phyloP scores from a whole-genome alignment of 2,113 vertebrate species.

The Chlamydotis undulata region DNA sequence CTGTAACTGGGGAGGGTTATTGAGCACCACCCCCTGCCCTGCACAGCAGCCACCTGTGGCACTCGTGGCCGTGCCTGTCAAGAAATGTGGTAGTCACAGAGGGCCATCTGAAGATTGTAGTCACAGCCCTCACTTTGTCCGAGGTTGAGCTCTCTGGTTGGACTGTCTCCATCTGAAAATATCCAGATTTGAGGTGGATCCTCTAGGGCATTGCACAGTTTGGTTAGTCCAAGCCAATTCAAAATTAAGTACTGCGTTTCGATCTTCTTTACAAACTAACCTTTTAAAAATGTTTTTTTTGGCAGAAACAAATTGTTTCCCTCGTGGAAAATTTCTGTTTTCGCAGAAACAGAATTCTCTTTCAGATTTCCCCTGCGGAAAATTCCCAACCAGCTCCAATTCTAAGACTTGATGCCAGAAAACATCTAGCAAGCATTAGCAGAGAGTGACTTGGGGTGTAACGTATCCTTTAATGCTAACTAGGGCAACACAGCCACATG shows the following conservation, averaged over 20 bases:
- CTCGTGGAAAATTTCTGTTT: background rate
- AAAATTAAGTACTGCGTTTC: background rate
- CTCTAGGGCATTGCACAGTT: background rate
- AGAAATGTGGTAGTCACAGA: background rate
- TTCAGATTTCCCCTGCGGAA: background rate
- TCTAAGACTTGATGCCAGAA: background rate
- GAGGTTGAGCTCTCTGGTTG: background rate
- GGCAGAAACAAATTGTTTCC: background rate
- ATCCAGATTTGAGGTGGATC: background rate
- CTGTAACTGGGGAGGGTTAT: background rate
- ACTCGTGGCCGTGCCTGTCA: background rate
- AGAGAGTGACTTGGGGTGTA: background rate
- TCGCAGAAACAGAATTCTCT: conserved; percentile 7
- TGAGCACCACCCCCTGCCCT: background rate
- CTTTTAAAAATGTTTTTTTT: background rate
- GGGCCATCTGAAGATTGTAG: background rate
- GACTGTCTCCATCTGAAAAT: background rate
- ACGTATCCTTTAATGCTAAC: background rate
- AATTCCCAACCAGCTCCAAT: background rate
- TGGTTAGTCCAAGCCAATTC: background rate
- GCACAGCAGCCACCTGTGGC: background rate
- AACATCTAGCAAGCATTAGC: background rate
- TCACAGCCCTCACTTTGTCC: fast-evolving
- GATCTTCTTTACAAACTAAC: background rate
- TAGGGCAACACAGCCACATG: background rate